Conservation (phyloP, 2,888 invertebrate species). For the Heliconius ethilla region DNA sequence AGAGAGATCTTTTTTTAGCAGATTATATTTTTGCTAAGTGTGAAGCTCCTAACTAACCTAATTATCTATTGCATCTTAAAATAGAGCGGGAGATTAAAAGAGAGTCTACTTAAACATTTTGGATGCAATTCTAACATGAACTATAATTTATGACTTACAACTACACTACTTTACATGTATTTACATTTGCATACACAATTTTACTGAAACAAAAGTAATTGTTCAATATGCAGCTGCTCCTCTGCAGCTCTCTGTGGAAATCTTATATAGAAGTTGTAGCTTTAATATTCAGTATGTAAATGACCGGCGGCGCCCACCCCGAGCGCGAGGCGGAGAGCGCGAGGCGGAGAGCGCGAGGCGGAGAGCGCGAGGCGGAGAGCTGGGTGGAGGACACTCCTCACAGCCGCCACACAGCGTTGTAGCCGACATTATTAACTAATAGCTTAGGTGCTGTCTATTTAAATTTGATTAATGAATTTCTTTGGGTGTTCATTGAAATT, state of each 20-base stretch:
- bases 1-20: too few species aligned
- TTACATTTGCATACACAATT: not conserved
- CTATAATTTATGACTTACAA: not conserved
- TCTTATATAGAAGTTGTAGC: not conserved
- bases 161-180: not conserved
- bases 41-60: too few species aligned
- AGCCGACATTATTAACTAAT: not conserved
- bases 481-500: not conserved
- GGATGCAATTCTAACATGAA: not conserved
- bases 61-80: too few species aligned
- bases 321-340: not conserved
- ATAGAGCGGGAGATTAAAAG: too few species aligned
- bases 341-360: too few species aligned
- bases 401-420: not conserved
- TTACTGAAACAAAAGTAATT: not conserved
- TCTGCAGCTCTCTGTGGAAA: slow-evolving; percentile 6
- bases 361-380: not conserved
- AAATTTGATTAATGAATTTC: not conserved
- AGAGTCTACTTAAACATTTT: not conserved
- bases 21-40: too few species aligned
- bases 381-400: too few species aligned
- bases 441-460: not conserved
- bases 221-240: not conserved
- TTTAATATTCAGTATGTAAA: slow-evolving; percentile 14
- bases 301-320: not conserved